These are phyloP conservation scores for Panthera tigris DNA, from an alignment of 2,113 vertebrate species.

Conservation along the genomic window DNA sequence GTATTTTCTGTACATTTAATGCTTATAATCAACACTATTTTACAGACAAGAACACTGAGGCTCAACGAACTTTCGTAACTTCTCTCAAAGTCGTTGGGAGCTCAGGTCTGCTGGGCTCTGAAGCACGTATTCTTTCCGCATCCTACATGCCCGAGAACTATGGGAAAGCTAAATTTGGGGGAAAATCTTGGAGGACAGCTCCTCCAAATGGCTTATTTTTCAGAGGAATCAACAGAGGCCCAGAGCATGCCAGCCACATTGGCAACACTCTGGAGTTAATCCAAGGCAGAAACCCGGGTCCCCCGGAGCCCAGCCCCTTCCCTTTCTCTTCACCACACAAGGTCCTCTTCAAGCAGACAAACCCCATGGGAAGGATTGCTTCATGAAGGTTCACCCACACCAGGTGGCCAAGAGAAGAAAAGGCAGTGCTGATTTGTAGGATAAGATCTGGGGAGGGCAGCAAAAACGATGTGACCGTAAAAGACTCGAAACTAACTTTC, in stretches of 20 bases:
- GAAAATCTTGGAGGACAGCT: background rate
- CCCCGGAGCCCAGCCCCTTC: background rate
- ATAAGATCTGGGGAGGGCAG: background rate
- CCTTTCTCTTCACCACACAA: background rate
- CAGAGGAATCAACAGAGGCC: background rate
- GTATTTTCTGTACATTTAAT: background rate
- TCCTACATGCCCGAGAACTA: background rate
- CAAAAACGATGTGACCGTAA: background rate
- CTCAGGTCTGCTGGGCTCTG: background rate
- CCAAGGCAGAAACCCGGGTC: rapidly evolving
- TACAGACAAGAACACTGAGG: background rate
- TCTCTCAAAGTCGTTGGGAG: background rate
- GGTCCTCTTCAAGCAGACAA: background rate
- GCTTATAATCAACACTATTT: background rate
- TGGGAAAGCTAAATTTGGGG: background rate
- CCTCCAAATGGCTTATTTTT: background rate
- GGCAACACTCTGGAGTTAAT: rapidly evolving
- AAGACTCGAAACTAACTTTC: background rate
- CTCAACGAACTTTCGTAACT: background rate
- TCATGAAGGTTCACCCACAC: background rate
- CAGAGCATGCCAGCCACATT: background rate
- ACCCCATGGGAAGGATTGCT: rapidly evolving
- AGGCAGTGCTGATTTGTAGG: background rate
- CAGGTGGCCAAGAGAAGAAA: background rate
- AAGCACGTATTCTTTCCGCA: background rate